Evolutionary conservation across 2,888 invertebrate genomes (phyloP), one percentile per base, ranked within the genome.

Genomic region (Criorhina ranunculi): DNA sequence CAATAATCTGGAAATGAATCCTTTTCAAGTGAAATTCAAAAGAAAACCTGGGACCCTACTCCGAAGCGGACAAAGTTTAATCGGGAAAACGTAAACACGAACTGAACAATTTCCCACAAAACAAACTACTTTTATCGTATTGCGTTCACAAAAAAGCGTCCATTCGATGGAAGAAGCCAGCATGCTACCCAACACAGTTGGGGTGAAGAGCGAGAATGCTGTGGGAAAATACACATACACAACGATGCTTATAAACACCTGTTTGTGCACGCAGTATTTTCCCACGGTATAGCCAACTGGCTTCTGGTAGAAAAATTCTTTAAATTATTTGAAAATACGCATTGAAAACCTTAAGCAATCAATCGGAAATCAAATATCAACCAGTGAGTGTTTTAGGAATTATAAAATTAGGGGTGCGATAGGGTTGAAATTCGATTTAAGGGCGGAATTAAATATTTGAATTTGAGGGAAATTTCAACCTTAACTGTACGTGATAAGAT

Each of bases 41-140:
- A 29, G 11, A 15, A 24, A 60, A 55, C 60, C 53, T 29, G 40
- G 24, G 6, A 81, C 70, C 44, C 12, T 4, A 59, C 60, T 44
- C 9, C 15, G 55, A 57, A 40, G 19, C 35, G 51, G 53, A 51
- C 69, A 79, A 82, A 79, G 78, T 49, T 83, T n/a, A 72, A 83
- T 72, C 75, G 86, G 81, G 87, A 88, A 89, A 89, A 88, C 87
- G 87, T 87, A 88, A 89, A 88, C 88, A 89, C 88, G 88, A 88
- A 89, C 89, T 89, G 89, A 88, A 83, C 87, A 82, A 72, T 80
- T 87, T 86, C 75, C 81, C 86, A 86, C 83, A 86, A 87, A 87
- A 87, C 87, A 88, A 88, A 88, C 88, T 86, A 87, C 89, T 89
- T 88, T 88, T 88, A 88, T 88, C 87, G 77, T 64, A 75, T 19